Evolutionary conservation across 92 coral and sea anemone genomes (phyloP), one percentile per base, ranked within the genome.

Genomic region (Virgularia gustaviana): DNA sequence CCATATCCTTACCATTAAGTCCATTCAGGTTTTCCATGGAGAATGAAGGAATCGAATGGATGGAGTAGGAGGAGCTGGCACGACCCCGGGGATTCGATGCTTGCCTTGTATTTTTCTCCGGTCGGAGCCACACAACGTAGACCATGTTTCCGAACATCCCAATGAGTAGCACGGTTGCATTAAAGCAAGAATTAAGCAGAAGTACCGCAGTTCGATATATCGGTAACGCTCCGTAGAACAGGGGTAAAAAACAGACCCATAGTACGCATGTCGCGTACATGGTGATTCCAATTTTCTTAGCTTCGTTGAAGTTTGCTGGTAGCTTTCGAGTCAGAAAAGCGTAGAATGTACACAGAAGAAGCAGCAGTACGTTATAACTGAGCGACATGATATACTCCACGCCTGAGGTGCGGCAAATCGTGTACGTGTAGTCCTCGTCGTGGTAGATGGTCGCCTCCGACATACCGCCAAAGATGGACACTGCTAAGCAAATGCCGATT

Each of bases 301-400:
- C 99, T 65, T 94, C 99, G 79, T 94, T 94, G 62, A 89, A 94
- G 71, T 94, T 94, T n/a, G 88, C 99, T 4, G 99, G 99, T 6
- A 96, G 86, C 55, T 94, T 94, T 49, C 99, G 99, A 66, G 99
- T 94, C 42, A 88, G 85, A 35, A 94, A 83, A 39, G 96, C 99
- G 76, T 87, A 89, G 41, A 63, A 72, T 37, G 99, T 94, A 63
- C 99, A 94, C 31, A 94, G 82, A 25, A 83, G 41, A 28, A 91
- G 77, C 13, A 91, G 61, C 24, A 87, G 71, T 18, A 87, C 78
- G 68, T 94, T 94, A 71, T 94, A 94, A 25, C 88, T 79, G 49
- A 94, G 55, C 20, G 99, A 94, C 18, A 80, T 71, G 6, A 94
- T 57, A 11, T 87, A 77, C 38, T 94, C 99, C 75, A 87, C 85